These are phyloP conservation scores for Helicolenus hilgendorfi DNA, from an alignment of 2,797 vertebrate species.

Conservation along the genomic window DNA sequence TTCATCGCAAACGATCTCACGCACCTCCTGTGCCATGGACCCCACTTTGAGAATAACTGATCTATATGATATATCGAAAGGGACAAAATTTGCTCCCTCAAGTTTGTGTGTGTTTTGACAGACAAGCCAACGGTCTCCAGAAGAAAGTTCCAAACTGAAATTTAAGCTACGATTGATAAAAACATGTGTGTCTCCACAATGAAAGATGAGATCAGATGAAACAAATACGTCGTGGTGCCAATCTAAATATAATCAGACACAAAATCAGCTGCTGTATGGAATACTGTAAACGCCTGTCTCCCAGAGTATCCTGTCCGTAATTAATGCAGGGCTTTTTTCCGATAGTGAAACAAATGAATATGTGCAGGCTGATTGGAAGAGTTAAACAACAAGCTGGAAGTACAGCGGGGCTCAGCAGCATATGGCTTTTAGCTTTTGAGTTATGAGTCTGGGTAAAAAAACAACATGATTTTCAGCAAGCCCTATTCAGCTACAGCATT, in stretches of 20 bases:
- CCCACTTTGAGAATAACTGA: not conserved
- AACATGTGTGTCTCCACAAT: not conserved
- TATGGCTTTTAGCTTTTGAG: slow-evolving; percentile 66
- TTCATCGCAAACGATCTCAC: not conserved
- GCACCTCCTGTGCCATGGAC: not conserved
- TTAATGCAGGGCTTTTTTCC: slow-evolving; percentile 52
- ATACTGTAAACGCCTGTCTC: slow-evolving; percentile 65
- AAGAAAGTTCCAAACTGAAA: slow-evolving; percentile 11
- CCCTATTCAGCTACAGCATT: slow-evolving; percentile 28
- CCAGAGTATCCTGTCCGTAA: slow-evolving; percentile 52
- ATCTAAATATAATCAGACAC: slow-evolving; percentile 74
- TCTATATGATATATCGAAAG: not conserved
- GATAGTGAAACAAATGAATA: slow-evolving; percentile 54
- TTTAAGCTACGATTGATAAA: slow-evolving; percentile 25
- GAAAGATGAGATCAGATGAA: slow-evolving; percentile 60
- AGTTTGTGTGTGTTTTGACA: not conserved
- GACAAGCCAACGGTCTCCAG: not conserved
- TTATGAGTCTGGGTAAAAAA: slow-evolving; percentile 49
- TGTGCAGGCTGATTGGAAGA: slow-evolving; percentile 60
- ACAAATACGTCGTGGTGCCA: slow-evolving; percentile 39
- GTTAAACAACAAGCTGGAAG: slow-evolving; percentile 62
- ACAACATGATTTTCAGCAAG: slow-evolving; percentile 41
- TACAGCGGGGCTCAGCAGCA: slow-evolving; percentile 40
- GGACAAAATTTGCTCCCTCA: not conserved
- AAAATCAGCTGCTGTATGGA: slow-evolving; percentile 67